Percentiles rank a stretch among this genome's conserved stretches.
These are phyloP conservation scores for Gymnogyps californianus DNA, from an alignment of 2,113 vertebrate genomes.

Conservation along the genomic window DNA sequence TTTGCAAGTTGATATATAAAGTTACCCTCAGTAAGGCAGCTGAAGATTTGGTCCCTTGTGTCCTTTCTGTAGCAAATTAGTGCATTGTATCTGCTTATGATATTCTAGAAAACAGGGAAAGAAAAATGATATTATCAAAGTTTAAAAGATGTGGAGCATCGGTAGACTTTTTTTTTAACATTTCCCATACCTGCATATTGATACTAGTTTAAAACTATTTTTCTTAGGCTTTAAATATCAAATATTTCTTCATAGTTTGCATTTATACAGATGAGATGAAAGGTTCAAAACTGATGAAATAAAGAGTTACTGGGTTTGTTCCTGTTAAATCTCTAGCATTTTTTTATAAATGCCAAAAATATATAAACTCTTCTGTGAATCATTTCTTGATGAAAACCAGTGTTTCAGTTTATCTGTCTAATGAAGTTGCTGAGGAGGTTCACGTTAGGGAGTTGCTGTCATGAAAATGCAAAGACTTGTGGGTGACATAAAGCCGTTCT, in stretches of 20 bases:
- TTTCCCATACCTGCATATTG: not conserved
- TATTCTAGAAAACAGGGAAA: not conserved
- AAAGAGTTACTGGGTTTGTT: not conserved
- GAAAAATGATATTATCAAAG: not conserved
- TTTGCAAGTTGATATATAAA: not conserved
- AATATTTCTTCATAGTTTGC: not conserved
- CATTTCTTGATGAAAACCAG: not conserved
- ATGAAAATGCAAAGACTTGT: not conserved
- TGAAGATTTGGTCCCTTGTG: not conserved
- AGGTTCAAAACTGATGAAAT: not conserved
- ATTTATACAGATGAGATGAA: not conserved
- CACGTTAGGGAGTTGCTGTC: constrained; percentile 6
- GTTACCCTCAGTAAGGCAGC: not conserved
- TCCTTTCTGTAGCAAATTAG: not conserved
- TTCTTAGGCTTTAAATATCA: not conserved
- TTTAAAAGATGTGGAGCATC: not conserved
- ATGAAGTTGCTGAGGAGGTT: not conserved
- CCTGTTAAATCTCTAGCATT: not conserved
- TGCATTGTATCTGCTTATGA: not conserved
- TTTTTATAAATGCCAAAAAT: not conserved
- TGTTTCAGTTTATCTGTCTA: not conserved
- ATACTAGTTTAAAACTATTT: not conserved
- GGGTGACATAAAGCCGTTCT: not conserved
- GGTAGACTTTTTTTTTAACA: not conserved
- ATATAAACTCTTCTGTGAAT: not conserved